Percentiles rank a stretch among this genome's conserved stretches.
These are phyloP conservation scores for Dryococelus australis DNA, from an alignment of 2,888 invertebrate species.

Conservation along the genomic window DNA sequence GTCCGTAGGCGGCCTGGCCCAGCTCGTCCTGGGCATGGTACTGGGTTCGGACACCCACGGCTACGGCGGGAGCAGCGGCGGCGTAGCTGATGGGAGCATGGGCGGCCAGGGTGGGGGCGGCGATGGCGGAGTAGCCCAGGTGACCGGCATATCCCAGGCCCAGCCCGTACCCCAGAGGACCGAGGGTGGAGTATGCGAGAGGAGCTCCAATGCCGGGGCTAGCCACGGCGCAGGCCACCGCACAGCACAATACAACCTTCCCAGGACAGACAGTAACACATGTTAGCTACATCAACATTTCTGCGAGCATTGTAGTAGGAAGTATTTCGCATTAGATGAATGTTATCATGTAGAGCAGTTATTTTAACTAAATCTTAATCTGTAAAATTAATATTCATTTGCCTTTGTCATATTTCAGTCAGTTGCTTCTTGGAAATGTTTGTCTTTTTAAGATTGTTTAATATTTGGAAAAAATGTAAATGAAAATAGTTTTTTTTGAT, in stretches of 20 bases:
- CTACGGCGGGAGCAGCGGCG: slow-evolving; percentile 38
- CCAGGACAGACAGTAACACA: too few species aligned
- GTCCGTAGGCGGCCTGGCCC: slow-evolving; percentile 52
- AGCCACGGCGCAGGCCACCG: slow-evolving; percentile 56
- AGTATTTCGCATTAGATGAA: too few species aligned
- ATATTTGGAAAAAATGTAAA: too few species aligned
- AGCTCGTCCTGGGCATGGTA: slow-evolving; percentile 51
- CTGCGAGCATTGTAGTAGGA: too few species aligned
- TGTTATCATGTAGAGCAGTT: too few species aligned
- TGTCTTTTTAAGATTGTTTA: too few species aligned
- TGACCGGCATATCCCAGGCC: slow-evolving; percentile 27
- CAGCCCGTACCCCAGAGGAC: slow-evolving; percentile 29
- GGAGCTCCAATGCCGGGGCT: slow-evolving; percentile 50
- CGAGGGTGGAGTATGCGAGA: slow-evolving; percentile 37
- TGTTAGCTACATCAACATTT: too few species aligned
- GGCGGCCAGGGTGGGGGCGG: slow-evolving; percentile 27
- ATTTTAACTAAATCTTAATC: too few species aligned
- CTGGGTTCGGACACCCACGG: slow-evolving; percentile 43
- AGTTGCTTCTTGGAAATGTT: too few species aligned
- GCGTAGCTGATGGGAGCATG: slow-evolving; percentile 45
- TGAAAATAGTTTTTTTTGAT: too few species aligned
- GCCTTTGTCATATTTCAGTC: too few species aligned
- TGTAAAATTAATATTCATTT: too few species aligned
- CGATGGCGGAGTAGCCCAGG: slow-evolving; percentile 32
- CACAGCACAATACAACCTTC: slow-evolving; percentile 66